Evolutionary conservation across 2,797 vertebrate species (phyloP), one percentile per base, ranked within the genome.

Genomic region (Hypotaenidia philippensis): DNA sequence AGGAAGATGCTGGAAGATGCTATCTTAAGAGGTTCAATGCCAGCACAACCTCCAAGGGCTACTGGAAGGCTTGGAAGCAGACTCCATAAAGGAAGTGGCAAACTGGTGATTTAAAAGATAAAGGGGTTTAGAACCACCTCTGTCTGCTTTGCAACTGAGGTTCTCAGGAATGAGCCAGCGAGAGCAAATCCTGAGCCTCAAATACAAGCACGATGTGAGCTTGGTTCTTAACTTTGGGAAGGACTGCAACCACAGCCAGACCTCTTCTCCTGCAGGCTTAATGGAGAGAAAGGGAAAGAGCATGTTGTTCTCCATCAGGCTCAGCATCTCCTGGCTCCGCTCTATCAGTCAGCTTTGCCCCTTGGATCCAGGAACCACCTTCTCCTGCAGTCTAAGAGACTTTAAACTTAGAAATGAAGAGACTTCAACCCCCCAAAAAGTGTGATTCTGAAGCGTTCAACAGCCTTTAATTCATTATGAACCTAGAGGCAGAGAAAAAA

Each of bases 381-480:
- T 25, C 69, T 90, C 76, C 91, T 90, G 77, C 87, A 59, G 86
- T 13, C 61, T 40, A 36, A 26, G 75, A 72, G 40, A 60, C 27
- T 83, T 83, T 11, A n/a, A 93, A 68, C 63, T 84, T 45, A 90
- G 92, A 94, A 96, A 95, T 92, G 94, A 95, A 95, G 94, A 97
- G 96, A 95, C 93, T 94, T 86, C 83, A 95, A 49, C 52, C 92
- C 72, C 92, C 93, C 63, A 86, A 31, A 74, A 83, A 85, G 60
- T 77, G 82, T 86, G 52, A 86, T 69, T 92, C 77, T 50, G 91
- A 92, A 95, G 93, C 69, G 93, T 87, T 97, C 93, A 79, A 70
- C 95, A 96, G 97, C 95, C 90, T 98, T 98, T 98, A 97, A 98
- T 97, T 97, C 83, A 87, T 92, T 64, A 94, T 55, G 96, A 97